Conservation (phyloP, 2,797 vertebrate species). For the Acomys russatus region DNA sequence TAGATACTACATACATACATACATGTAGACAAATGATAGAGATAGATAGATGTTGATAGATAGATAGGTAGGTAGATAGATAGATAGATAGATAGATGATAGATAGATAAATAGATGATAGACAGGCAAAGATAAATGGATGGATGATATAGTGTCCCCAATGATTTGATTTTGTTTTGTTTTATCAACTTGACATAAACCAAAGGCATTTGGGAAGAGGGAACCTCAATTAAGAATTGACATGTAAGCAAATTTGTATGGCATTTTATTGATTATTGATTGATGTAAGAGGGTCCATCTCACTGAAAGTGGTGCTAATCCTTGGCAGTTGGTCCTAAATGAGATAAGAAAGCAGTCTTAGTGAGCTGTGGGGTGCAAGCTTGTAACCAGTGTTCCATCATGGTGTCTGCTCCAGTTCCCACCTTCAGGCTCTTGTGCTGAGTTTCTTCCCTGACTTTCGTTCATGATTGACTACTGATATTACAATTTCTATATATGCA, state of each 20-base stretch:
- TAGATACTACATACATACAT: too few relatives aligned
- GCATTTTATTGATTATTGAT: background rate
- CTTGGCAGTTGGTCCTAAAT: background rate
- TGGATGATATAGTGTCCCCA: background rate
- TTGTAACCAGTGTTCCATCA: background rate
- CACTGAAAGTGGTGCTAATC: background rate
- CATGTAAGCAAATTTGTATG: background rate
- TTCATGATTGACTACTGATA: background rate
- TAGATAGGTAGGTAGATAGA: background rate
- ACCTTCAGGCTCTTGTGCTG: background rate
- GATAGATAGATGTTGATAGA: background rate
- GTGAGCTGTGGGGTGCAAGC: background rate
- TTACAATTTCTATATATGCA: background rate
- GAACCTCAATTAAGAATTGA: background rate
- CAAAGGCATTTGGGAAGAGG: background rate
- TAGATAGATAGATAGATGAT: background rate
- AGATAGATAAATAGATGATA: background rate
- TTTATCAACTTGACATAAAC: background rate
- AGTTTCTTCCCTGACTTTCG: background rate
- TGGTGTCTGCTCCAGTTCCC: background rate
- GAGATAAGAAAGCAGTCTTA: background rate
- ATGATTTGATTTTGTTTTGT: background rate
- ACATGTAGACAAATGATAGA: background rate
- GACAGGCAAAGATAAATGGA: background rate
- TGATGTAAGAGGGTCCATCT: background rate